A percentile compares a stretch with the other conserved stretches of the same genome.
These are phyloP conservation scores for Xestia xanthographa DNA, from an alignment of 2,888 invertebrate species.

Conservation along the genomic window DNA sequence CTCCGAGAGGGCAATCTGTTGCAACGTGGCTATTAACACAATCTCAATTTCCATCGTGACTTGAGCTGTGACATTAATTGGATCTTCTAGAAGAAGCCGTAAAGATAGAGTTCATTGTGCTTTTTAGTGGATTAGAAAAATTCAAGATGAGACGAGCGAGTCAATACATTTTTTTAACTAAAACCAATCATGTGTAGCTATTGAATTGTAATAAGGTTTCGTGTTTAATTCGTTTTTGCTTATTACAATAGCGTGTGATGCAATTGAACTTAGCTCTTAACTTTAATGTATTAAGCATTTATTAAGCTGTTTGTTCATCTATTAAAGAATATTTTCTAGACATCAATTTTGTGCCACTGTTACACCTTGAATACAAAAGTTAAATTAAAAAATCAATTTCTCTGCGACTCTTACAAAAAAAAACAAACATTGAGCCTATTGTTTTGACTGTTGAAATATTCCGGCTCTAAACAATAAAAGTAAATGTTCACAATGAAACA, in stretches of 20 bases:
- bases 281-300: not conserved
- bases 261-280: not conserved
- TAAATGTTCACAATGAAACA: not conserved
- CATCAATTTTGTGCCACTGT: not conserved
- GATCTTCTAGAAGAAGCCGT: not conserved
- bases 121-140: not conserved
- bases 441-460: not conserved
- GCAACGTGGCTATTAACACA: constrained; percentile 46
- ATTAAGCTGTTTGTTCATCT: not conserved
- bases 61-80: constrained; percentile 8
- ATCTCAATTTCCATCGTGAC: constrained; percentile 44
- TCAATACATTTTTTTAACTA: not conserved
- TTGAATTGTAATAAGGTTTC: not conserved
- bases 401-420: not conserved
- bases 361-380: not conserved
- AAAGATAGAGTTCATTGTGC: not conserved
- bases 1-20: constrained; percentile 47
- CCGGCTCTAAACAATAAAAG: not conserved
- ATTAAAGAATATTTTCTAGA: not conserved
- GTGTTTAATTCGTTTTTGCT: not conserved
- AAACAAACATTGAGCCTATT: not conserved
- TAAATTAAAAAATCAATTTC: no score
- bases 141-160: not conserved
- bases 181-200: not conserved
- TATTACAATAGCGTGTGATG: not conserved